These are phyloP conservation scores for Zele albiditarsus DNA, from an alignment of 2,888 invertebrate genomes.

Conservation along the genomic window DNA sequence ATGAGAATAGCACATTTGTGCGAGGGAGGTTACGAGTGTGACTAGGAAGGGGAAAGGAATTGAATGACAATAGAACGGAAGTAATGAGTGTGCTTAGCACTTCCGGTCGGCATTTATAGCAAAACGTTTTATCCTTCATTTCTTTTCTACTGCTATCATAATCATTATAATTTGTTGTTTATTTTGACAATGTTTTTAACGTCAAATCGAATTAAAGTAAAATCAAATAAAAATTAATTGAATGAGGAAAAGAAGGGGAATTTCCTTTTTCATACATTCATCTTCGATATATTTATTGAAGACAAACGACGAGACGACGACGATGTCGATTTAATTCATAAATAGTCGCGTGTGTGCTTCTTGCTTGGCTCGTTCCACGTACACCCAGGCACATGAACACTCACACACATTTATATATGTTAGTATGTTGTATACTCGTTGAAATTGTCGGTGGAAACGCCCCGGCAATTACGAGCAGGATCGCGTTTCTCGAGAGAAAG, in stretches of 20 bases:
- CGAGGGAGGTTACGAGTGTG: not conserved
- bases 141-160: not conserved
- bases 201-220: not conserved
- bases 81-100: slow-evolving; percentile 20
- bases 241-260: not conserved
- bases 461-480: slow-evolving; percentile 41
- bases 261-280: not conserved
- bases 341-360: slow-evolving; percentile 28
- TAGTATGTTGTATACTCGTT: slow-evolving; percentile 33
- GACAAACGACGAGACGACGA: slow-evolving; percentile 15
- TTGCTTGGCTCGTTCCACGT: slow-evolving; percentile 6
- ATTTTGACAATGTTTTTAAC: not conserved
- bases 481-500: slow-evolving; percentile 40
- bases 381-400: not conserved
- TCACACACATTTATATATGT: not conserved
- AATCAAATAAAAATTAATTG: not conserved
- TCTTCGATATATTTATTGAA: not conserved
- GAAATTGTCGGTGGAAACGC: slow-evolving; percentile 44
- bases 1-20: slow-evolving; percentile 11
- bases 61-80: slow-evolving; percentile 32
- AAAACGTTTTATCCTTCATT: not conserved
- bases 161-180: not conserved
- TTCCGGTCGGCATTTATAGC: slow-evolving; percentile 15
- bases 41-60: not conserved
- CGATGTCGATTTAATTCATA: slow-evolving; percentile 28